Base-by-base conservation (phyloP, 2,888 invertebrate species). In the Pseudococcus viburni region DNA sequence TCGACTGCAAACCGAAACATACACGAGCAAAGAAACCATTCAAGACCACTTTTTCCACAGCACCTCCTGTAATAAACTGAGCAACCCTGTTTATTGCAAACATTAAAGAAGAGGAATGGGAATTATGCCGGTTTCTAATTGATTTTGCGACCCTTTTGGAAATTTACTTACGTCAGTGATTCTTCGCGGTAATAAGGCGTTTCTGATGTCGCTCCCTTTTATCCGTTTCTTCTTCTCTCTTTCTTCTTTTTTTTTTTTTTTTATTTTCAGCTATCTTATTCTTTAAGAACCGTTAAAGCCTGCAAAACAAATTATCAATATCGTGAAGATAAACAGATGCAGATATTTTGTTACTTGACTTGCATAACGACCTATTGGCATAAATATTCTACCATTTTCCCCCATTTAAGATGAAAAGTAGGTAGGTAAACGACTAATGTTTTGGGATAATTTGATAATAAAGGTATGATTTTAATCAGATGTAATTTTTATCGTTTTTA, bases 101-200 rank as follows among this genome's bases (percentile, higher is more conserved):
- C 80, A 83, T 83, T 19, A 83, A 83, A 83, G 19, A n/a, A 22
- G 46, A 46, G 39, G n/a, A 46, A 83, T 46, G 46, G 33, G 46
- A 83, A 83, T 46, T 83, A 46, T 83, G 22, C 19, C 80, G 46
- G 26, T 73, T 86, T 64, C 86, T 73, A 73, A 86, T 86, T 86
- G 73, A 86, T 86, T 86, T 86, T 86, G 86, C 86, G 73, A 86
- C 86, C 86, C 68, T 73, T 83, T 42, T 83, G 46, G 15, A 83
- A 83, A 83, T 83, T 83, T 33, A 83, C 42, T 42, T 19, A 83
- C 64, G 26, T 26, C 55, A 55, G 51, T 84, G 33, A 55, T 84
- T 85, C 85, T 85, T 55, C 51, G 80, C 46, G n/a, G n/a, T 83
- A 83, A 83, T 46, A 83, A 83, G 42, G 46, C 80, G 42, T 39